Conservation (phyloP, 2,113 vertebrate genomes). For the Amphilophus citrinellus region DNA sequence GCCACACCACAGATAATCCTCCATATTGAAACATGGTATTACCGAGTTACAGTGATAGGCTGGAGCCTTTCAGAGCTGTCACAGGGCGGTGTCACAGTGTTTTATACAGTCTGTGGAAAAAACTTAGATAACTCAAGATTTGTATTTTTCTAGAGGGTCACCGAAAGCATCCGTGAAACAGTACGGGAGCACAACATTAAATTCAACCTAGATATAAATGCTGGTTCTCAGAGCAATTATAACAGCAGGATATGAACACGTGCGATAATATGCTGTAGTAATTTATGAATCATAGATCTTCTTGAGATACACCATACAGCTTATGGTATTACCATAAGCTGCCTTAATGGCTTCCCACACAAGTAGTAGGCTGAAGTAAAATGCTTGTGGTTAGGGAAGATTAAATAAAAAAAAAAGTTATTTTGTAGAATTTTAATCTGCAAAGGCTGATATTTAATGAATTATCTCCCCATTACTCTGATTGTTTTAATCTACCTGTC, state of each 20-base stretch:
- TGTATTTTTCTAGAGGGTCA: not conserved
- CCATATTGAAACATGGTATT: not conserved
- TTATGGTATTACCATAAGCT: conserved; percentile 29
- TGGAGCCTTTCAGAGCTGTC: not conserved
- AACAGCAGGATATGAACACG: not conserved
- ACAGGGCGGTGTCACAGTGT: too few species aligned
- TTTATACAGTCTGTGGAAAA: too few species aligned
- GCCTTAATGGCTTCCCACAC: conserved; percentile 29
- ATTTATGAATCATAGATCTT: conserved; percentile 42
- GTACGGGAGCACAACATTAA: not conserved
- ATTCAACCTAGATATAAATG: not conserved
- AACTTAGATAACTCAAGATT: not conserved
- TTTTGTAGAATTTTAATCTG: conserved; percentile 28
- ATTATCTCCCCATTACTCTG: not conserved
- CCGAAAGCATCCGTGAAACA: not conserved
- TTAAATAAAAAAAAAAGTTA: conserved; percentile 19
- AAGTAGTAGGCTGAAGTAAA: conserved; percentile 15
- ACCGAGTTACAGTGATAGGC: not conserved
- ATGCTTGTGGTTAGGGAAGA: conserved; percentile 18
- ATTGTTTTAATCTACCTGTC: conserved; percentile 22
- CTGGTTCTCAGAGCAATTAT: conserved; percentile 13
- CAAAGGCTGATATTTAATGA: conserved; percentile 9
- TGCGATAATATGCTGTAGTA: not conserved
- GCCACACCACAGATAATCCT: not conserved
- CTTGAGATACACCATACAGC: conserved; percentile 37